These are phyloP conservation scores for Cebidichthys violaceus DNA, from an alignment of 2,113 vertebrate genomes.

Conservation along the genomic window DNA sequence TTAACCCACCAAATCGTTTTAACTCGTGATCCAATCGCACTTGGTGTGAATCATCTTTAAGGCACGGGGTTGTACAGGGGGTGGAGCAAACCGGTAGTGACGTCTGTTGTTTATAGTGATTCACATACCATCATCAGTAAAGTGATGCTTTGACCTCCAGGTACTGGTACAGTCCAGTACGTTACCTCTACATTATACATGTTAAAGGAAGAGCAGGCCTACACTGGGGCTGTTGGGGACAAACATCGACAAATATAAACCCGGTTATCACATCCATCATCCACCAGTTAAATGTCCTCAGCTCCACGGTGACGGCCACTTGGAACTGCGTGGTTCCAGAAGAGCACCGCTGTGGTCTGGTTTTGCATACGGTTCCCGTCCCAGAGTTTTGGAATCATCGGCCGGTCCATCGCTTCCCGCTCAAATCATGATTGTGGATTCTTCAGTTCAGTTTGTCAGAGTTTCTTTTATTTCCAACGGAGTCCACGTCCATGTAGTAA, in stretches of 20 bases:
- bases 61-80: conserved; percentile 20
- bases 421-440: conserved; percentile 31
- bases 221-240: background rate
- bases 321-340: conserved; percentile 7
- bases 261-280: conserved; percentile 1
- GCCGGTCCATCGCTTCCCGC: conserved; percentile 6
- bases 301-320: background rate
- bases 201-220: conserved; percentile 18
- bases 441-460: conserved; percentile 62
- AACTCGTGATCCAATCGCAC: conserved; percentile 43
- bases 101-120: background rate
- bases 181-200: conserved; percentile 1
- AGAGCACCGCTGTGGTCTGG: conserved; percentile 13
- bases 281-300: conserved; percentile 5
- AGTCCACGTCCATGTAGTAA: conserved; percentile 52
- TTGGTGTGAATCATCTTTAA: conserved; percentile 50
- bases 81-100: background rate
- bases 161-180: conserved; percentile 5
- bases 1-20: background rate
- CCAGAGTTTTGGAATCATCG: conserved; percentile 20
- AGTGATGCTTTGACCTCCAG: background rate
- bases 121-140: background rate
- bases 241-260: background rate
- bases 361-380: conserved; percentile 25
- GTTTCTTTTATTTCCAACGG: conserved; percentile 41